phyloP scores from a whole-genome alignment of 1,140 invertebrate genomes.

The Sitophilus oryzae region DNA sequence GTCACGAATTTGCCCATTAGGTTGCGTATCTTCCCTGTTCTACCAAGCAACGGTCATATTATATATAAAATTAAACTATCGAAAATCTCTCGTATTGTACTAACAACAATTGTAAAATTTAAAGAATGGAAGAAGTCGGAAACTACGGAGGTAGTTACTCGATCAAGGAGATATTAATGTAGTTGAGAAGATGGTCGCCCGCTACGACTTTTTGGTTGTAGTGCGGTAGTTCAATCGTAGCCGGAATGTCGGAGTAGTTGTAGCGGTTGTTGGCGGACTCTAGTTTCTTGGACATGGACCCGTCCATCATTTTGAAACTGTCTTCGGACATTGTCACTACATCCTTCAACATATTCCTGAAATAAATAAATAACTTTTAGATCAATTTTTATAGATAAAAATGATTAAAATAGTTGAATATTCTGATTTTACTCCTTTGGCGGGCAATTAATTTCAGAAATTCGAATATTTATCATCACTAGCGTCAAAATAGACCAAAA shows the following conservation, averaged over 20 bases:
- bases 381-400: no score
- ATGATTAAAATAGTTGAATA: no score
- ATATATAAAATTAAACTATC: no score
- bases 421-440: no score
- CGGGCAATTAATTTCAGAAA: no score
- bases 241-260: constrained; percentile 27
- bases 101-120: neutral
- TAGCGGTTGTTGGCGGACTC: neutral
- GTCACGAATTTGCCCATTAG: no score
- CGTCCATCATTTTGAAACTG: neutral
- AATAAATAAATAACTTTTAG: neutral
- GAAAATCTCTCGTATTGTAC: constrained; percentile 14
- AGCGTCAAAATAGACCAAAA: no score
- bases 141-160: constrained; percentile 15
- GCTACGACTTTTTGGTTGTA: constrained; percentile 20
- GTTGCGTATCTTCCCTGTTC: no score
- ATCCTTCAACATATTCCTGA: neutral
- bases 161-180: constrained; percentile 21
- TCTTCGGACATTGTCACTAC: neutral
- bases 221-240: constrained; percentile 29
- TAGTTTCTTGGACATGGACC: neutral
- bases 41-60: no score
- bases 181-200: constrained; percentile 35
- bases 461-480: no score
- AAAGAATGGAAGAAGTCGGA: constrained; percentile 9